phyloP scores from a whole-genome alignment of 2,888 invertebrate genomes.

The Chymomyza caudatula region DNA sequence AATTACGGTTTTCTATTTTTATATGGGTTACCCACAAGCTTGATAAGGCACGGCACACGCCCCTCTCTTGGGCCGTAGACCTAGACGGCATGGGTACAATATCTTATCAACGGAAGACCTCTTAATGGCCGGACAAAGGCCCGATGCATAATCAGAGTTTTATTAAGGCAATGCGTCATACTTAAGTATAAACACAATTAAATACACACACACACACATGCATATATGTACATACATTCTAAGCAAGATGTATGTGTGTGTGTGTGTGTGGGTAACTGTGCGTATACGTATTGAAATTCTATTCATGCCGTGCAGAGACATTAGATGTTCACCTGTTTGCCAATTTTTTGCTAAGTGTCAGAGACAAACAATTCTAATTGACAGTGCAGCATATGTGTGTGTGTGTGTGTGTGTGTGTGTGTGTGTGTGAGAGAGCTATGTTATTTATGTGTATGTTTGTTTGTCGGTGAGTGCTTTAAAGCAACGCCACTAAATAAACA shows the following conservation, averaged over 20 bases:
- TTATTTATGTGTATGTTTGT: not conserved
- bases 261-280: not conserved
- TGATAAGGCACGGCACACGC: constrained; percentile 28
- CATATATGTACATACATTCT: too few species aligned
- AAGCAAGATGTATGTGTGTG: not conserved
- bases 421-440: not conserved
- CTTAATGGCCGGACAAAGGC: constrained; percentile 44
- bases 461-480: not conserved
- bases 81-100: constrained; percentile 14
- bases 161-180: constrained; percentile 47
- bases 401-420: not conserved
- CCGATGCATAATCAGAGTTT: not conserved
- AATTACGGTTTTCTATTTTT: constrained; percentile 62
- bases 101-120: constrained; percentile 63
- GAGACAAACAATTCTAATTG: not conserved
- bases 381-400: not conserved
- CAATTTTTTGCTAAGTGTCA: not conserved
- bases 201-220: not conserved
- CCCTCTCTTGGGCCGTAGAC: not conserved
- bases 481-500: constrained; percentile 43
- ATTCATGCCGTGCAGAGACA: not conserved
- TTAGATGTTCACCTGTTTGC: not conserved
- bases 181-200: not conserved
- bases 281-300: not conserved
- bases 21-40: constrained; percentile 52